Evolutionary conservation across 2,797 vertebrate species (phyloP).

Genomic region (Tapera naevia): DNA sequence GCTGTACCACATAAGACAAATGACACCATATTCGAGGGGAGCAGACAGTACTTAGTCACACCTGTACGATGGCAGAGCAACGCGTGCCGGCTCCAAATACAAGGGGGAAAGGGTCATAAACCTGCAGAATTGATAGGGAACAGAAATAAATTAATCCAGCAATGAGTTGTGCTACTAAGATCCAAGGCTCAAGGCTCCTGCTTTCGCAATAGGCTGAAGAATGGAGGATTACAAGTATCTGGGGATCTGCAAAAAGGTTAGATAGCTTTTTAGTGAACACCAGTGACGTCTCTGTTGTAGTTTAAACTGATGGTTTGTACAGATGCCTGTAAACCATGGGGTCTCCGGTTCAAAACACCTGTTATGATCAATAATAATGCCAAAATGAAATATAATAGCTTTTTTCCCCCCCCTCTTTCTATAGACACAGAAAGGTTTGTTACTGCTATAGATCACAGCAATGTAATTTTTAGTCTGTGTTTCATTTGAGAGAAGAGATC

Average conservation of each 20-base stretch:
- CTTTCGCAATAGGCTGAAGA: constrained; percentile 34
- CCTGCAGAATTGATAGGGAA: constrained; percentile 8
- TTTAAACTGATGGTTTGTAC: background rate
- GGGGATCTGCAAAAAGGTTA: constrained; percentile 64
- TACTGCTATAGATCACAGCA: background rate
- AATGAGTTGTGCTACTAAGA: constrained; percentile 5
- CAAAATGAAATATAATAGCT: constrained; percentile 21
- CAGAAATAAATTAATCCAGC: constrained; percentile 65
- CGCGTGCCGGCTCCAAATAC: background rate
- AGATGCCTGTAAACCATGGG: background rate
- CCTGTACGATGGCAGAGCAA: constrained; percentile 73
- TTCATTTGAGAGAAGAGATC: constrained; percentile 18
- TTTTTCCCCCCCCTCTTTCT: fast-evolving
- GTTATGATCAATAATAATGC: constrained; percentile 34
- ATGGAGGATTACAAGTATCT: constrained; percentile 54
- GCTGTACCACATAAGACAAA: constrained; percentile 82
- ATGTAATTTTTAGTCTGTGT: background rate
- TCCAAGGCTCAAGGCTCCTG: constrained; percentile 43
- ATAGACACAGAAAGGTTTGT: background rate
- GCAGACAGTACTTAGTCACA: constrained; percentile 78
- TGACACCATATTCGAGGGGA: constrained; percentile 77
- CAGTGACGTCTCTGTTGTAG: background rate
- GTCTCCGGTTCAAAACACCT: constrained; percentile 18
- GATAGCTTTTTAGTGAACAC: constrained; percentile 43
- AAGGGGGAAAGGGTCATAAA: background rate